Evolutionary conservation across 2,113 vertebrate genomes (phyloP), one percentile per base, ranked within the genome.

Genomic region (Zapus hudsonius): DNA sequence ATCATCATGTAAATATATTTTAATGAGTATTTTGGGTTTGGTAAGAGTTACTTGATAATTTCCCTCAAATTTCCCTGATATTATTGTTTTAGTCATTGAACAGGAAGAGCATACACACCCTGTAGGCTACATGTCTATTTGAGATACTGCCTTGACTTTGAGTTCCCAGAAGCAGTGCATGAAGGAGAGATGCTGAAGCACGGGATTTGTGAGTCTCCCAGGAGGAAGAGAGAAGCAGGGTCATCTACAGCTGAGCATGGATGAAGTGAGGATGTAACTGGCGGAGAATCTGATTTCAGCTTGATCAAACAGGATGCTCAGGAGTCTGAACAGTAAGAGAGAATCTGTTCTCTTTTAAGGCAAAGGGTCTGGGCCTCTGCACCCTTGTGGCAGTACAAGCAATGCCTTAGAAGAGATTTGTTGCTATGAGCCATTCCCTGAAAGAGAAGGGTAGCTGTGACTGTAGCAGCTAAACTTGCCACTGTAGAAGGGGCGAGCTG

Each of bases 1-100:
- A 67, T 57, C 5, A 59, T 27, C 23, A n/a, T 82, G 40, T 52
- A 78, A 78, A 59, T 69, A 83, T 94, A 90, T 93, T 91, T 61
- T 55, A 80, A 47, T 83, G n/a, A 67, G 72, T 80, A 3, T 67
- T 19, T 89, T 87, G 47, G 22, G 67, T 92, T 86, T 80, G n/a
- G 63, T 86, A 80, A n/a, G 27, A 84, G n/a, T 47, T 84, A 31
- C 52, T 36, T 67, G 42, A 44, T 82, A 52, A 85, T 87, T 91
- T 57, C 8, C n/a, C 67, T 7, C 38, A 74, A 29, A 55, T 3
- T 63, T 78, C 67, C 29, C 7, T 59, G n/a, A 20, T 1, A 1
- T 23, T 16, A 88, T 40, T 91, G 6, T 84, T 81, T 91, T 67
- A 33, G 63, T 69, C 52, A 64, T 64, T 91, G 57, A 80, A n/a